Conservation (phyloP, 2,888 invertebrate species). For the Tetramorium bicarinatum region DNA sequence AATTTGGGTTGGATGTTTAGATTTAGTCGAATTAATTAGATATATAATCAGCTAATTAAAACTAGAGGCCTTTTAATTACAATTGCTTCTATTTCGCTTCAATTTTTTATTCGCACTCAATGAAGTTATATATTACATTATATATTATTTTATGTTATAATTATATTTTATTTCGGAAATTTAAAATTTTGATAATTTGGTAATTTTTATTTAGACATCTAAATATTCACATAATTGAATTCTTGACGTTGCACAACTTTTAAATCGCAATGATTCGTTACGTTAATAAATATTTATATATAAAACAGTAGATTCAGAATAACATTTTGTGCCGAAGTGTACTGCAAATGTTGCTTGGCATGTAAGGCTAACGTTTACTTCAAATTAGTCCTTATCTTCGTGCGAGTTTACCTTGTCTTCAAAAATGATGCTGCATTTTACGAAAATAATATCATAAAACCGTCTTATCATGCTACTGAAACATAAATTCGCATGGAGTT, state of each 20-base stretch:
- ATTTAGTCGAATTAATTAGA: background rate
- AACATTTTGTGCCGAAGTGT: background rate
- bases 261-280: background rate
- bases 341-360: background rate
- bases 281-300: background rate
- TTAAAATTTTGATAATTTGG: background rate
- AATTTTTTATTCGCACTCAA: background rate
- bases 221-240: background rate
- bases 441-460: background rate
- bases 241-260: background rate
- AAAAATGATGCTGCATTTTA: background rate
- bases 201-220: background rate
- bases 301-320: background rate
- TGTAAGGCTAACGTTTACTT: background rate
- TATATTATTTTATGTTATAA: no score
- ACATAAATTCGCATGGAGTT: background rate
- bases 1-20: background rate
- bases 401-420: background rate
- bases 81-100: background rate
- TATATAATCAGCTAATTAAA: background rate
- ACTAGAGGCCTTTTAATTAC: background rate
- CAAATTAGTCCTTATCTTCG: constrained; percentile 22
- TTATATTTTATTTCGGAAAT: background rate
- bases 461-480: background rate
- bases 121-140: background rate